Conservation (phyloP, 1,140 invertebrate genomes). For the Tetranychus cinnabarinus region DNA sequence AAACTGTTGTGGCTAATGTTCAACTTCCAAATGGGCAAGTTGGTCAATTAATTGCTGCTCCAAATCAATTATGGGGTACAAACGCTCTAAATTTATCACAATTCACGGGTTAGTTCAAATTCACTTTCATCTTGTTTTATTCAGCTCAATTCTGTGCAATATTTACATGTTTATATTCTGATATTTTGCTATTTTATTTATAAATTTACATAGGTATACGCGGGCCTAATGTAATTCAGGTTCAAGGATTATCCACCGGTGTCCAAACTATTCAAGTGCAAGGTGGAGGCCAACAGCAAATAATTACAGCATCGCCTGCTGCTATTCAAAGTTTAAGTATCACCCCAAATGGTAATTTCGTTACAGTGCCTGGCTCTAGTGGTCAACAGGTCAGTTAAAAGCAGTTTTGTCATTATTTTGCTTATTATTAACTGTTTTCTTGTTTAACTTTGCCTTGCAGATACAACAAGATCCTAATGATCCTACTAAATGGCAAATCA, state of each 20-base stretch:
- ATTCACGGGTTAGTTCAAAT: slow-evolving; percentile 3
- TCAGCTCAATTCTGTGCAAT: background rate
- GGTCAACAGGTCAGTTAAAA: slow-evolving; percentile 13
- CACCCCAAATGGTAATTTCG: slow-evolving; percentile 12
- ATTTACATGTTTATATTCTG: no score
- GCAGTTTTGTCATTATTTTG: background rate
- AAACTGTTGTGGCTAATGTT: slow-evolving; percentile 16
- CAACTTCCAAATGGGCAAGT: slow-evolving; percentile 18
- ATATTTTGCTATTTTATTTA: background rate
- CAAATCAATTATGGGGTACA: slow-evolving; percentile 9
- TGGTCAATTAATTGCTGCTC: slow-evolving; percentile 10
- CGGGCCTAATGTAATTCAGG: slow-evolving; percentile 15
- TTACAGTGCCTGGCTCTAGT: slow-evolving; percentile 8
- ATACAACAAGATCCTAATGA: slow-evolving; percentile 48
- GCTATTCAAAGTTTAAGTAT: slow-evolving; percentile 16
- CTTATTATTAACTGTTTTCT: background rate
- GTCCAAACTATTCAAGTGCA: slow-evolving; percentile 20
- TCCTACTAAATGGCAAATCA: slow-evolving; percentile 53
- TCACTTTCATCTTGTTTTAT: background rate
- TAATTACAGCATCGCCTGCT: slow-evolving; percentile 15
- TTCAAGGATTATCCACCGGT: slow-evolving; percentile 14
- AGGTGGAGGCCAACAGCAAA: slow-evolving; percentile 18
- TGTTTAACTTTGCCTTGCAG: slow-evolving; percentile 13
- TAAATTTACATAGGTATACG: slow-evolving; percentile 10
- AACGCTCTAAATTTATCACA: slow-evolving; percentile 11